Base-by-base conservation (phyloP, 2,888 invertebrate genomes). In the Oxyscelio sp. region DNA sequence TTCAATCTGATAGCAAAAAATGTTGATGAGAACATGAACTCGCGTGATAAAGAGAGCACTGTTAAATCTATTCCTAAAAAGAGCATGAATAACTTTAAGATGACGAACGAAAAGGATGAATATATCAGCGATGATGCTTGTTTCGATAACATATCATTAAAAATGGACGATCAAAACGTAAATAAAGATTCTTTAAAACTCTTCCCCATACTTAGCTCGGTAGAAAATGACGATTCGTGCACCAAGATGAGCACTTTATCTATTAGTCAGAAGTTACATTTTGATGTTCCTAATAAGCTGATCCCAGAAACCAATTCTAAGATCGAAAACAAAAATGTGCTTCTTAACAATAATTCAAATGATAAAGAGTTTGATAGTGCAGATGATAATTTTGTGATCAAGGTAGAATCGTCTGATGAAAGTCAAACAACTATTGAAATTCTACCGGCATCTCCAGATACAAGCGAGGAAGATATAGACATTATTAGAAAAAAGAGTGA, bases 1-100 rank as follows among this genome's bases (percentile, higher is more conserved):
- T 83, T 70, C 11, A 56, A 58, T 27, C 24, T 56, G 2, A 48
- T 43, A 0, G 50, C 81, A 56, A 86, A 68, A 11, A 70, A 59
- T 5, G 73, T 87, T 4, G 87, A 88, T 17, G 89, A 87, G 56
- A 88, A 88, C 48, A 87, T 88, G 86, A 89, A 88, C 65, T 88
- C 88, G 8, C 58, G 71, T 22, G 86, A 74, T 22, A 86, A 82
- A 31, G 54, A 75, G n/a, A 82, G 86, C 6, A 54, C 11, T 24
- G 22, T 31, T 17, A 52, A 59, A 56, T 74, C 73, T 56, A 73
- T 45, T 61, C 48, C 38, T 4, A 74, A 4, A 4, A 74, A 78
- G 13, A 78, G 21, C 4, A 38, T 54, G 6, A 9, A 48, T 1
- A 40, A 13, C 1, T 65, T 38, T 22, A 50, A 50, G 17, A 19